Percentiles rank a stretch among this genome's conserved stretches.
These are phyloP conservation scores for Carettochelys insculpta DNA, from an alignment of 2,113 vertebrate species.

Conservation along the genomic window DNA sequence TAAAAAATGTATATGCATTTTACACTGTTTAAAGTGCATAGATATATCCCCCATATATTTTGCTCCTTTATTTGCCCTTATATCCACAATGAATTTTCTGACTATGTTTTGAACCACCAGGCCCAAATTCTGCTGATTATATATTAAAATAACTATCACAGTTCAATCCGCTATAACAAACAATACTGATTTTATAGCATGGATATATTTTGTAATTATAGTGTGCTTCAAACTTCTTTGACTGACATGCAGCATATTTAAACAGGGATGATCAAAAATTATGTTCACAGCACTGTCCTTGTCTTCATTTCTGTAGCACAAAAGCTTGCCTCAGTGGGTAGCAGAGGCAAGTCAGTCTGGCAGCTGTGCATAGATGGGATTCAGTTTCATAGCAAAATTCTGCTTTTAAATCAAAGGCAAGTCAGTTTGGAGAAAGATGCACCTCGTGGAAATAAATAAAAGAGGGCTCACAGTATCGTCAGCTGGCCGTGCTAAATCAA, in stretches of 20 bases:
- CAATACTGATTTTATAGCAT: constrained; percentile 51
- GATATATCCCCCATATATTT: not conserved
- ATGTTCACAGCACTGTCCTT: constrained; percentile 11
- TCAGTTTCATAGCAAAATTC: constrained; percentile 59
- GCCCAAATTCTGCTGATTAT: not conserved
- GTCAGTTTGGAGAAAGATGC: constrained; percentile 74
- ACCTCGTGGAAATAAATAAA: constrained; percentile 74
- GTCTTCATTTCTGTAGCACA: constrained; percentile 47
- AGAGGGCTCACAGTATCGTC: constrained; percentile 42
- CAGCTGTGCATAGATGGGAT: constrained; percentile 59
- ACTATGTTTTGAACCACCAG: not conserved
- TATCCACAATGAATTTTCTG: not conserved
- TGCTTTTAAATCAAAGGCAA: constrained; percentile 74
- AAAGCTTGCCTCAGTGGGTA: constrained; percentile 60
- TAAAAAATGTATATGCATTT: not conserved
- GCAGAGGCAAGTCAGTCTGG: constrained; percentile 47
- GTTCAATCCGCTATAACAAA: constrained; percentile 29
- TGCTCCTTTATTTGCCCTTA: not conserved
- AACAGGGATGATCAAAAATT: constrained; percentile 63
- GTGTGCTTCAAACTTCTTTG: constrained; percentile 57
- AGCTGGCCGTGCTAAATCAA: constrained; percentile 68
- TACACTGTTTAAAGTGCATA: not conserved
- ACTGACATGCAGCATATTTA: constrained; percentile 54
- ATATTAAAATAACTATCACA: not conserved
- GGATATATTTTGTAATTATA: constrained; percentile 65